Evolutionary conservation across 2,113 vertebrate genomes (phyloP).

Genomic region (Myiozetetes cayanensis): DNA sequence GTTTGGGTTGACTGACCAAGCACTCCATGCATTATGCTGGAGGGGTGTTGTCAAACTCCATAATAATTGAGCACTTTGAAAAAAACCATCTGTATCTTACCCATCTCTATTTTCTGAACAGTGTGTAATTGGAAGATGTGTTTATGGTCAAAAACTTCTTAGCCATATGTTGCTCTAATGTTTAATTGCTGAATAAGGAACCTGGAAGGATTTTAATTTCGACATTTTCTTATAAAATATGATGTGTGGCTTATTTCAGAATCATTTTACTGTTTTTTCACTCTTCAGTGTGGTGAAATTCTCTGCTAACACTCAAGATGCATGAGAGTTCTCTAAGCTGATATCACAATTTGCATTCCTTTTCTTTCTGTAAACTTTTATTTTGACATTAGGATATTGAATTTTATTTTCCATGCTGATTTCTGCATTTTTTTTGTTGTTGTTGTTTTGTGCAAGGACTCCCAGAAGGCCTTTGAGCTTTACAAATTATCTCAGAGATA

Average conservation of each 20-base stretch:
- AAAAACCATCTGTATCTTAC: background rate
- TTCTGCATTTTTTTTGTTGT: background rate
- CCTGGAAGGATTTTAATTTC: background rate
- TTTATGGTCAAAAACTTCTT: background rate
- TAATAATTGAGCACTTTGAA: background rate
- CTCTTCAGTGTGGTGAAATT: background rate
- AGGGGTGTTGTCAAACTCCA: background rate
- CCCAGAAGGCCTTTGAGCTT: background rate
- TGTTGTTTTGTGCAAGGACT: background rate
- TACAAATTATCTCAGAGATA: background rate
- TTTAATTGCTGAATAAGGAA: background rate
- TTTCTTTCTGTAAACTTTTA: background rate
- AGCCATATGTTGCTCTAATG: rapidly evolving
- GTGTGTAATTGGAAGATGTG: background rate
- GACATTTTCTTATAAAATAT: background rate
- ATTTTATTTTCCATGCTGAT: rapidly evolving
- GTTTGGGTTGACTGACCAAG: background rate
- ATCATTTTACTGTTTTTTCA: background rate
- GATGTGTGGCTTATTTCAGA: background rate
- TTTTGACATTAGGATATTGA: background rate
- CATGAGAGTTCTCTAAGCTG: background rate
- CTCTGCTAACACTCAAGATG: background rate
- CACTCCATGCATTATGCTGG: background rate
- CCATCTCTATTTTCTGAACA: background rate
- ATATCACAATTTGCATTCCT: background rate